A percentile compares a stretch with the other conserved stretches of the same genome.
These are phyloP conservation scores for Eulemur albifrons DNA, from an alignment of 2,797 vertebrate species.

Conservation along the genomic window DNA sequence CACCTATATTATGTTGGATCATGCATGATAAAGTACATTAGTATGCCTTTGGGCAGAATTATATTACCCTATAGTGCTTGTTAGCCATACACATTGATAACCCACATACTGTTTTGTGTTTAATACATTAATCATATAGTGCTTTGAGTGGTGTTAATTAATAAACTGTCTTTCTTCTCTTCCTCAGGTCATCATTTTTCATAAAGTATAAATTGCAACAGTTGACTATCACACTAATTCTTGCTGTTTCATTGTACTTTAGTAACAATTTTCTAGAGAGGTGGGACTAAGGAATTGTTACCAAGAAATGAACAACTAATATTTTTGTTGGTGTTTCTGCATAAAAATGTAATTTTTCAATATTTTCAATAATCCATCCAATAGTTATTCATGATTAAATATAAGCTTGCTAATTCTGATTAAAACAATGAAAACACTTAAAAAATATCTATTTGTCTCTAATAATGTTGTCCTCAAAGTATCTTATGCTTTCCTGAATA, in stretches of 20 bases:
- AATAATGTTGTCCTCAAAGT: neutral
- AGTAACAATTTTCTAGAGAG: neutral
- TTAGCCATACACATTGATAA: neutral
- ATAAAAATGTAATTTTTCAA: neutral
- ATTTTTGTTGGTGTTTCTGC: neutral
- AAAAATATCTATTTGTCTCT: neutral
- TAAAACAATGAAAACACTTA: neutral
- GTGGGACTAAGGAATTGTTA: neutral
- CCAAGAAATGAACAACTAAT: neutral
- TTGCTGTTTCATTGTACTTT: neutral
- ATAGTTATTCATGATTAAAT: neutral
- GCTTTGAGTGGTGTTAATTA: neutral
- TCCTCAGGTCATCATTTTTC: neutral
- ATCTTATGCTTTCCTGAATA: neutral
- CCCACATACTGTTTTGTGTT: neutral
- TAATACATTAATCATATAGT: neutral
- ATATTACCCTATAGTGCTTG: neutral
- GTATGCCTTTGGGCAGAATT: neutral
- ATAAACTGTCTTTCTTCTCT: neutral
- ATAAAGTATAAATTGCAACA: neutral
- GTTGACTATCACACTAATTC: neutral
- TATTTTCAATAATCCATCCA: neutral
- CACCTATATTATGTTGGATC: neutral
- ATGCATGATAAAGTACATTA: neutral
- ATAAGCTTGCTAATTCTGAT: neutral